These are phyloP conservation scores for Somateria mollissima DNA, from an alignment of 2,797 vertebrate species.

Conservation along the genomic window DNA sequence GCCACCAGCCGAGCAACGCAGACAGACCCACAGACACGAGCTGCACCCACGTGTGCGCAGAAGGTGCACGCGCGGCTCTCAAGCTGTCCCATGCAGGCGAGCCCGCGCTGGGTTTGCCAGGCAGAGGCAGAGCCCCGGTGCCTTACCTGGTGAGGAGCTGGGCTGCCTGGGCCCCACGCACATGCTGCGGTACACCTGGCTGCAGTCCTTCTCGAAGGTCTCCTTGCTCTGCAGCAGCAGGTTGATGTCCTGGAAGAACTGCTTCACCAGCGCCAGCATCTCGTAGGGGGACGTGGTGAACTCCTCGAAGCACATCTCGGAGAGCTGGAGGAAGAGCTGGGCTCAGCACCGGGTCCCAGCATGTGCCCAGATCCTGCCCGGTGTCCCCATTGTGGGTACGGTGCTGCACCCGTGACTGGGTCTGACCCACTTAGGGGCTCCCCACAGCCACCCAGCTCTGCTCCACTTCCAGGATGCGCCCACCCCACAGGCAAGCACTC, in stretches of 20 bases:
- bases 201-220: constrained; percentile 76
- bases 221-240: constrained; percentile 58
- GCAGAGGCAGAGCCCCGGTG: neutral
- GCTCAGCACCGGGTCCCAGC: neutral
- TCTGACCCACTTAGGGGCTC: neutral
- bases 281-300: constrained; percentile 71
- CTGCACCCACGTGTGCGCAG: neutral
- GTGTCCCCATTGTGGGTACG: accelerated
- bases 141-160: constrained; percentile 58
- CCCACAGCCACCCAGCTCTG: too few relatives aligned
- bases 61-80: neutral
- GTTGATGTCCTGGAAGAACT: constrained; percentile 75
- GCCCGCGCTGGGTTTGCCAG: neutral
- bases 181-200: constrained; percentile 32
- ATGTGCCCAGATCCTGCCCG: accelerated
- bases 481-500: neutral
- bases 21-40: neutral
- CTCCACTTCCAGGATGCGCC: neutral
- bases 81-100: constrained; percentile 40
- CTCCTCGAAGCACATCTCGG: constrained; percentile 67
- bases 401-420: neutral
- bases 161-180: constrained; percentile 16
- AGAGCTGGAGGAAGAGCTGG: neutral
- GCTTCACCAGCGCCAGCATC: constrained; percentile 76
- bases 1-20: neutral